A percentile compares a stretch with the other conserved stretches of the same genome.
phyloP scores from a whole-genome alignment of 2,888 invertebrate genomes.

The Rosalia funebris region DNA sequence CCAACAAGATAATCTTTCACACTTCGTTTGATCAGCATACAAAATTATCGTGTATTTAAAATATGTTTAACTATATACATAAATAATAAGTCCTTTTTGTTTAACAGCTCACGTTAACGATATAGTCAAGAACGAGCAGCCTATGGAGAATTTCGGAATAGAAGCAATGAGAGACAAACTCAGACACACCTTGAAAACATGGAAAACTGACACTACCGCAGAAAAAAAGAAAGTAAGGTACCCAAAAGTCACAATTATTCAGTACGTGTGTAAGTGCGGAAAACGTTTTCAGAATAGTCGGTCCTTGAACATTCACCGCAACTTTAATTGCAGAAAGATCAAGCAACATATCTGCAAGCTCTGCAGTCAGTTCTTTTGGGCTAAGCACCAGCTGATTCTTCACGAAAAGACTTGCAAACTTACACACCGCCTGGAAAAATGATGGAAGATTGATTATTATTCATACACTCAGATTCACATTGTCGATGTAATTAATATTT shows the following conservation, averaged over 20 bases:
- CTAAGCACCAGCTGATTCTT: conserved; percentile 13
- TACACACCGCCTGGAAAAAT: neutral
- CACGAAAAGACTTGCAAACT: conserved; percentile 7
- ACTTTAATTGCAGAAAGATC: conserved; percentile 23
- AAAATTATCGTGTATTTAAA: too few relatives aligned
- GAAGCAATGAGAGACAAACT: neutral
- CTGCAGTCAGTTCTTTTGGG: conserved; percentile 18
- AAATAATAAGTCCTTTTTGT: too few relatives aligned
- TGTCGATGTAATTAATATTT: too few relatives aligned
- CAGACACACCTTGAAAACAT: neutral
- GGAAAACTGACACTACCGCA: neutral
- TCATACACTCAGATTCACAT: too few relatives aligned
- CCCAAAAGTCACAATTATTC: neutral
- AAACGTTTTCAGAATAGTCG: conserved; percentile 21
- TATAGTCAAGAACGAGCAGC: neutral
- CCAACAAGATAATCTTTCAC: too few relatives aligned
- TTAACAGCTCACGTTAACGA: neutral
- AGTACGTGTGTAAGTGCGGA: conserved; percentile 12
- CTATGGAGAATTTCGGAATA: neutral
- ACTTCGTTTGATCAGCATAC: too few relatives aligned
- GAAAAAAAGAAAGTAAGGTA: neutral
- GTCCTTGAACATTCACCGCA: conserved; percentile 18
- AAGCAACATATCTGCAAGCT: conserved; percentile 14
- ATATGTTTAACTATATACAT: too few relatives aligned
- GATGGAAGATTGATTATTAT: neutral